A percentile compares a stretch with the other conserved stretches of the same genome.
Conservation (phyloP, 2,797 vertebrate species). For the Hyperoplus lanceolatus region DNA sequence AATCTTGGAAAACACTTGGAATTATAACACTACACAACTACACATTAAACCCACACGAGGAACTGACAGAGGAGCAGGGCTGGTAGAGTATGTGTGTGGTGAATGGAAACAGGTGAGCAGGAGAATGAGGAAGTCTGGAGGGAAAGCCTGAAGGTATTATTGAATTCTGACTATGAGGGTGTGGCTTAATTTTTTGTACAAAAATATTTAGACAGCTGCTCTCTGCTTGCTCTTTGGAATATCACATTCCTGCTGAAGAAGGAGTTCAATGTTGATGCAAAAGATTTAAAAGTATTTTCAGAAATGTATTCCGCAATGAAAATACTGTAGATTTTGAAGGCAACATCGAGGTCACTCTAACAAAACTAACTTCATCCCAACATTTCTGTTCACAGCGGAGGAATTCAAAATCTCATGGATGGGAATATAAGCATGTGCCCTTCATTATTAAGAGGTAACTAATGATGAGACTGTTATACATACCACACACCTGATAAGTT, state of each 20-base stretch:
- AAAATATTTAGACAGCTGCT: background rate
- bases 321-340: background rate
- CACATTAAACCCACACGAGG: too few relatives aligned
- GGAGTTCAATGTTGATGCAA: background rate
- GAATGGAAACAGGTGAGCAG: too few relatives aligned
- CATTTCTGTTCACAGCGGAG: slow-evolving; percentile 69
- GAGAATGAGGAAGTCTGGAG: too few relatives aligned
- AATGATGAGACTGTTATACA: background rate
- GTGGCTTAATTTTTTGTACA: background rate
- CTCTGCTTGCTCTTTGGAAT: background rate
- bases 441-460: slow-evolving; percentile 64
- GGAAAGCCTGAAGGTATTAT: too few relatives aligned
- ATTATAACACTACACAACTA: too few relatives aligned
- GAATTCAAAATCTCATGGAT: slow-evolving; percentile 80
- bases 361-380: background rate
- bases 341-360: background rate
- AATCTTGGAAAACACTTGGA: too few relatives aligned
- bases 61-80: too few relatives aligned
- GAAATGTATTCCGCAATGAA: background rate
- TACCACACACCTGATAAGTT: background rate
- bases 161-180: too few relatives aligned
- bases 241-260: background rate
- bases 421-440: slow-evolving; percentile 73
- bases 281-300: background rate
- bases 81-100: too few relatives aligned